Conservation (phyloP, 2,113 vertebrate species). For the Anarhynchus alexandrinus region DNA sequence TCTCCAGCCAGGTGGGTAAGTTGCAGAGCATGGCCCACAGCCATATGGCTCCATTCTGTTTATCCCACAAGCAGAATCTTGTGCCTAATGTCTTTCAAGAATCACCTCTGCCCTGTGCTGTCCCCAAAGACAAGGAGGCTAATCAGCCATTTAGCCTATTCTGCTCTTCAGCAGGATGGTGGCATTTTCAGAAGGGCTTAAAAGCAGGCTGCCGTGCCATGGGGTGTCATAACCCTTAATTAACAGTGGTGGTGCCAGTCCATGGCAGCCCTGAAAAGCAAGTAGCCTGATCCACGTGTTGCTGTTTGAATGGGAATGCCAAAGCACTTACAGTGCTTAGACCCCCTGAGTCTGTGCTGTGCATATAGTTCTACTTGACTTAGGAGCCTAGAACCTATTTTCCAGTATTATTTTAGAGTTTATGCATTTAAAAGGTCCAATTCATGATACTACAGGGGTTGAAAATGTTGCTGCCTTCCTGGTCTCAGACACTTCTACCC, state of each 20-base stretch:
- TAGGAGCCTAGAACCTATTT: background rate
- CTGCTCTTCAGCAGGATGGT: background rate
- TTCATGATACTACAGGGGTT: background rate
- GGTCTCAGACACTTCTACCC: background rate
- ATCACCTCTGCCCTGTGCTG: background rate
- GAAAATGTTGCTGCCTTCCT: background rate
- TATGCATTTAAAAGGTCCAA: background rate
- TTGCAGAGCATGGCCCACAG: background rate
- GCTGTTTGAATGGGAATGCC: background rate
- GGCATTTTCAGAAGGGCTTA: background rate
- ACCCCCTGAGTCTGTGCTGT: accelerated
- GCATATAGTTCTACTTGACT: background rate
- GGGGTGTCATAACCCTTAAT: background rate
- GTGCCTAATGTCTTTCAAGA: background rate
- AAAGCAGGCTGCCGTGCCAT: background rate
- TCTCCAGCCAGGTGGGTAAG: background rate
- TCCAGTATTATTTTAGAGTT: background rate
- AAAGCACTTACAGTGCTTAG: background rate
- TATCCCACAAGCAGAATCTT: background rate
- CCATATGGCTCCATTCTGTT: background rate
- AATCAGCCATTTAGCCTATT: background rate
- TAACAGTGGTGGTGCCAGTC: background rate
- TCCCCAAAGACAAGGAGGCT: background rate
- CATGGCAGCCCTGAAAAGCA: background rate
- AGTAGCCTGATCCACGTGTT: background rate